Percentiles rank a stretch among this genome's conserved stretches.
These are phyloP conservation scores for Lacerta bilineata DNA, from an alignment of 2,797 vertebrate genomes.

Conservation along the genomic window DNA sequence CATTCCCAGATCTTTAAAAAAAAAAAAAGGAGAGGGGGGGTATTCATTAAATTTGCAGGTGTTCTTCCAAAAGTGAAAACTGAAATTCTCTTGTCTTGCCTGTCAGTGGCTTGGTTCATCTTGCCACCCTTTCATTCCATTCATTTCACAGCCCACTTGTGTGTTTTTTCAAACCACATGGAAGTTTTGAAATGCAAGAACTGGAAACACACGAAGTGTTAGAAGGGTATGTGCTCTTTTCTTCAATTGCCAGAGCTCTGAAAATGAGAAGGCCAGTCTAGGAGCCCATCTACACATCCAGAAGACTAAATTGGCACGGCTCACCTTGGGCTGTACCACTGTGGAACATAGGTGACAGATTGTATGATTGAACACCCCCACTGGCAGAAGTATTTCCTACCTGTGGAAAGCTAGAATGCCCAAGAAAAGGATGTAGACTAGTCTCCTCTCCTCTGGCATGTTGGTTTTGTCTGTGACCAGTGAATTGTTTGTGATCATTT, in stretches of 20 bases:
- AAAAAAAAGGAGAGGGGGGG: background rate
- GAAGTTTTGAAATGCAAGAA: background rate
- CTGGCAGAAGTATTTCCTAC: background rate
- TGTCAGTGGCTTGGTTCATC: background rate
- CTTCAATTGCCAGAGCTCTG: background rate
- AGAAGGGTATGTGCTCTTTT: background rate
- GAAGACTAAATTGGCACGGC: background rate
- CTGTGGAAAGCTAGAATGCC: background rate
- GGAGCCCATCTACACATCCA: background rate
- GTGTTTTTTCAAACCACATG: background rate
- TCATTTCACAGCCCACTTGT: background rate
- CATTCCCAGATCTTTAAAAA: conserved; percentile 22
- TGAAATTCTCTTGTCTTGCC: conserved; percentile 37
- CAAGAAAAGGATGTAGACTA: background rate
- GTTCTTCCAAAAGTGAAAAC: conserved; percentile 57
- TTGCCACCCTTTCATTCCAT: background rate
- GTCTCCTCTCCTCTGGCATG: too few species aligned
- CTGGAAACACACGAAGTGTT: background rate
- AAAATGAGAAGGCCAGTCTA: background rate
- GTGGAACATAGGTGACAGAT: background rate
- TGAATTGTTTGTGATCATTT: background rate
- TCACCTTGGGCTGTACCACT: background rate
- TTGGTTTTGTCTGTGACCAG: too few species aligned
- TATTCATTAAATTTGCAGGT: conserved; percentile 39
- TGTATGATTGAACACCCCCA: background rate